A percentile compares a stretch with the other conserved stretches of the same genome.
Evolutionary conservation across 2,113 vertebrate genomes (phyloP).

Genomic region (Brachyhypopomus occidentalis): DNA sequence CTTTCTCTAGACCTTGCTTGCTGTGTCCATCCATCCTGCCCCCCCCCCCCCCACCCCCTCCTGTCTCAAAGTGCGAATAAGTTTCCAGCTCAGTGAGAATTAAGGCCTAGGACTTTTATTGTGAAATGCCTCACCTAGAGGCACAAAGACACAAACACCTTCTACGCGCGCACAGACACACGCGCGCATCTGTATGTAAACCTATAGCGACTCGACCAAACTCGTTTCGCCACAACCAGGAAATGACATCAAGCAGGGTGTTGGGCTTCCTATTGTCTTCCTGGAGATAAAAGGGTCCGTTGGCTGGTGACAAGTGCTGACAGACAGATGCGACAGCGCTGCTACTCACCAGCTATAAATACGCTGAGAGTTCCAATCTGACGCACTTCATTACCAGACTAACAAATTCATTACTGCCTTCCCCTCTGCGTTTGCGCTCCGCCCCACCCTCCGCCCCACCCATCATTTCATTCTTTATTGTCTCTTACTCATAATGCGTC

Average conservation of each 20-base stretch:
- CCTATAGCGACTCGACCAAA: not conserved
- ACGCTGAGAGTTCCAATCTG: slow-evolving; percentile 38
- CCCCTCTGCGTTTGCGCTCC: slow-evolving; percentile 35
- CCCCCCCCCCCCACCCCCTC: slow-evolving; percentile 11
- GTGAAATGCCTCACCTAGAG: slow-evolving; percentile 41
- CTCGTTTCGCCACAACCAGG: not conserved
- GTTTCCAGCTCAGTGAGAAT: slow-evolving; percentile 52
- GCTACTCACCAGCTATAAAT: slow-evolving; percentile 28
- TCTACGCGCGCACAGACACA: not conserved
- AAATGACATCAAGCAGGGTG: not conserved
- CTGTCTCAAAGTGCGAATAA: slow-evolving; percentile 42
- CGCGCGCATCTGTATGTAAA: not conserved
- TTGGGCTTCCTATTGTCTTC: not conserved
- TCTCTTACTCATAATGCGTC: too few relatives aligned
- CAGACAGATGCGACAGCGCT: slow-evolving; percentile 3
- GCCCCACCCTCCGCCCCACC: not conserved
- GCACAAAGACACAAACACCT: not conserved
- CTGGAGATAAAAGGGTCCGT: slow-evolving; percentile 2
- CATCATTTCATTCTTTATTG: too few relatives aligned
- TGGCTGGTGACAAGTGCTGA: slow-evolving; percentile 2
- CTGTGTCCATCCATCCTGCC: not conserved
- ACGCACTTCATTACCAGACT: slow-evolving; percentile 47
- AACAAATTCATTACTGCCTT: slow-evolving; percentile 46
- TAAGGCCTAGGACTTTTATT: slow-evolving; percentile 63
- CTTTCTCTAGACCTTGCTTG: slow-evolving; percentile 47